These are phyloP conservation scores for Boleophthalmus pectinirostris DNA, from an alignment of 2,113 vertebrate species.

Conservation along the genomic window DNA sequence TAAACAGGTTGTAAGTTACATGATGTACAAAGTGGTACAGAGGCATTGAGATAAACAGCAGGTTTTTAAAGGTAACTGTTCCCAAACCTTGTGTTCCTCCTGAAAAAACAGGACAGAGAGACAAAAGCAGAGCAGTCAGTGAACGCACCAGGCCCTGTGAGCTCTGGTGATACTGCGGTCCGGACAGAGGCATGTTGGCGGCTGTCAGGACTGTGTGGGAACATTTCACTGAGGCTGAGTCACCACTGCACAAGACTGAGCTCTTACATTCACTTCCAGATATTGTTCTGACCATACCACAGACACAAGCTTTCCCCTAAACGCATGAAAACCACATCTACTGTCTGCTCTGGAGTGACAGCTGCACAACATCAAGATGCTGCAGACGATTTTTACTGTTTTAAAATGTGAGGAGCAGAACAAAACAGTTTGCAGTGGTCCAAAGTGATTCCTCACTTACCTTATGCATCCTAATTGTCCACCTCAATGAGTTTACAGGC, in stretches of 20 bases:
- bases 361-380: no score
- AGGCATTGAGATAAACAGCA: background rate
- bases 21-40: background rate
- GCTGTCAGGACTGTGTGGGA: constrained; percentile 28
- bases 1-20: background rate
- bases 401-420: no score
- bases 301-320: no score
- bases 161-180: background rate
- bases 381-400: no score
- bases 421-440: no score
- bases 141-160: background rate
- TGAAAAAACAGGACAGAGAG: constrained; percentile 78
- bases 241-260: constrained; percentile 18
- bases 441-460: no score
- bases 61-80: constrained; percentile 22
- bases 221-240: constrained; percentile 21
- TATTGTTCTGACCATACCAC: background rate
- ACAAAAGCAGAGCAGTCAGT: constrained; percentile 43
- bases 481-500: no score
- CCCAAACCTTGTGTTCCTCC: constrained; percentile 95
- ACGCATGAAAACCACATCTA: no score
- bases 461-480: no score
- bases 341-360: no score
- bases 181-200: background rate
- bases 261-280: constrained; percentile 11